Percentiles rank a stretch among this genome's conserved stretches.
phyloP scores from a whole-genome alignment of 2,797 vertebrate genomes.

The Zalophus californianus region DNA sequence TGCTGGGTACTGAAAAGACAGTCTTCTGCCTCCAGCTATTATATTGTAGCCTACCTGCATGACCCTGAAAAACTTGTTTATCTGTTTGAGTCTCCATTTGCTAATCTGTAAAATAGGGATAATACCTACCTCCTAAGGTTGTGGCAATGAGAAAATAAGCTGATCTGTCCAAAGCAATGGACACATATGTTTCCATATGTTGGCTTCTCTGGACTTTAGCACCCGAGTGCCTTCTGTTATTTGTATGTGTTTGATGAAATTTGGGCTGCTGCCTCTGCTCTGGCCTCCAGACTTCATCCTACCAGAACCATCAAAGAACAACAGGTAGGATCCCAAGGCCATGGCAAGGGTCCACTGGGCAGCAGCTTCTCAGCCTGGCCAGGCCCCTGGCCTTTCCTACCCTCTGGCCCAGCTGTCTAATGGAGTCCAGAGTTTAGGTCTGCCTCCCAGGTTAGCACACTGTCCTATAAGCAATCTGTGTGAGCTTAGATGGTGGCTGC shows the following conservation, averaged over 20 bases:
- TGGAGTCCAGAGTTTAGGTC: neutral
- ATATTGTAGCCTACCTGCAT: neutral
- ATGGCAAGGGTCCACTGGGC: neutral
- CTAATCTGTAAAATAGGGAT: slow-evolving; percentile 17
- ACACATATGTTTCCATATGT: neutral
- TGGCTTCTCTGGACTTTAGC: neutral
- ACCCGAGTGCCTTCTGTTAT: neutral
- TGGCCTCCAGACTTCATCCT: slow-evolving; percentile 23
- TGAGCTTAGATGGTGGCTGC: neutral
- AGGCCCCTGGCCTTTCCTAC: neutral
- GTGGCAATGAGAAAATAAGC: neutral
- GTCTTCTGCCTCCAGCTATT: neutral
- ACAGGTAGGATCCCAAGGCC: neutral
- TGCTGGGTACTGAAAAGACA: neutral
- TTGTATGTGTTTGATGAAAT: neutral
- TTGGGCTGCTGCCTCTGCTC: neutral
- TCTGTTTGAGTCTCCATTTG: neutral
- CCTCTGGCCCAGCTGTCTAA: neutral
- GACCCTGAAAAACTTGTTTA: neutral
- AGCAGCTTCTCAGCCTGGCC: neutral
- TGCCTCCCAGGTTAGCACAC: neutral
- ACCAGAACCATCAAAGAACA: neutral
- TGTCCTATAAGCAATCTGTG: neutral
- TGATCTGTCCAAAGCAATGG: neutral
- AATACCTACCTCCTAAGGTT: neutral